These are phyloP conservation scores for Psephotus haematonotus DNA, from an alignment of 2,113 vertebrate genomes.

Conservation along the genomic window DNA sequence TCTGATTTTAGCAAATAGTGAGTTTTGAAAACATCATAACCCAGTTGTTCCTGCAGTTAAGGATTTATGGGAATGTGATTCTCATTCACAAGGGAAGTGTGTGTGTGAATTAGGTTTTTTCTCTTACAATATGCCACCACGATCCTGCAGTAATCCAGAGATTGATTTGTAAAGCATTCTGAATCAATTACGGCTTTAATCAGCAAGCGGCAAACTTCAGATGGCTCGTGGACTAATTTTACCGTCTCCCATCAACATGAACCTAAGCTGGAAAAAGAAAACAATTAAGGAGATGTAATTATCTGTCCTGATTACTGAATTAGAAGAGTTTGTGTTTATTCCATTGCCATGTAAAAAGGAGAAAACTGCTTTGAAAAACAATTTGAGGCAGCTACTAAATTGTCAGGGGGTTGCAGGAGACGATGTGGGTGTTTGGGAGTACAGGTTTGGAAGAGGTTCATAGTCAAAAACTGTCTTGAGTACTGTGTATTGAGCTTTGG, in stretches of 20 bases:
- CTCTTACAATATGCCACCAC: constrained; percentile 24
- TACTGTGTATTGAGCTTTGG: neutral
- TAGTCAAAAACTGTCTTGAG: neutral
- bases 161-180: constrained; percentile 77
- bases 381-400: constrained; percentile 2
- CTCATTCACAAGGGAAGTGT: neutral
- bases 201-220: constrained; percentile 75
- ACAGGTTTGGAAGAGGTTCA: neutral
- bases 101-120: constrained; percentile 9
- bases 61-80: constrained; percentile 12
- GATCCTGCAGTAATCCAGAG: constrained; percentile 69
- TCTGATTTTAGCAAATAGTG: neutral
- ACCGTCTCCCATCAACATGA: constrained; percentile 69
- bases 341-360: constrained; percentile 34
- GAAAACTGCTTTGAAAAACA: constrained; percentile 28
- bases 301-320: constrained; percentile 77
- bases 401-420: neutral
- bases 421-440: neutral
- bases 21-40: constrained; percentile 20
- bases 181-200: constrained; percentile 81
- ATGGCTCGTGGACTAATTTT: constrained; percentile 76
- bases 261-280: constrained; percentile 71
- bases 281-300: constrained; percentile 74
- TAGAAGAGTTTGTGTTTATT: constrained; percentile 68
- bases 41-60: constrained; percentile 12